These are phyloP conservation scores for Eudasyphora cyanicolor DNA, from an alignment of 2,888 invertebrate genomes.

Conservation along the genomic window DNA sequence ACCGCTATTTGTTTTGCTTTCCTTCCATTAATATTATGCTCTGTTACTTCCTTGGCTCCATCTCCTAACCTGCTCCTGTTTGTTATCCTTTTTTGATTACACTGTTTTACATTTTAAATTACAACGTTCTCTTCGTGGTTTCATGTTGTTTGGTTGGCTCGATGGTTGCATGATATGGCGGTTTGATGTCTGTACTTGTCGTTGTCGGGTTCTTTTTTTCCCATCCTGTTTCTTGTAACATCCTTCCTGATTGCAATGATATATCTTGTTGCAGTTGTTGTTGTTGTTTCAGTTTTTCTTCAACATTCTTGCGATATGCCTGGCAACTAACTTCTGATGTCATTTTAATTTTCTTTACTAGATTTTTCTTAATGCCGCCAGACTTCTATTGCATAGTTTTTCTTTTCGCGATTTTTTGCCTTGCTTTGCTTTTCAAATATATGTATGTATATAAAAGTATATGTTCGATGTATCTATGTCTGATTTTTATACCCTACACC, in stretches of 20 bases:
- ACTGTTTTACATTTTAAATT: conserved; percentile 57
- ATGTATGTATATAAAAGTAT: not conserved
- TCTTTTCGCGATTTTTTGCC: not conserved
- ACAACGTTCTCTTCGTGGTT: not conserved
- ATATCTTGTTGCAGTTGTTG: not conserved
- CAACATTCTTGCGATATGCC: not conserved
- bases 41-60: not conserved
- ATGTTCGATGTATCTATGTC: not conserved
- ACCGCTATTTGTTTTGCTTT: not conserved
- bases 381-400: not conserved
- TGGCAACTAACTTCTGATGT: conserved; percentile 6
- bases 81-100: conserved; percentile 45
- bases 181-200: conserved; percentile 3
- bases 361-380: not conserved
- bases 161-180: conserved; percentile 8
- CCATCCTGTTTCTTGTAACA: too few species aligned
- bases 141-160: not conserved
- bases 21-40: not conserved
- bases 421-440: not conserved
- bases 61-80: not conserved
- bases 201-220: not conserved
- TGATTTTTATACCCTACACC: too few species aligned
- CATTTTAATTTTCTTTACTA: conserved; percentile 25
- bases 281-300: not conserved
- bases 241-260: not conserved